Evolutionary conservation across 2,888 invertebrate species (phyloP), one percentile per base, ranked within the genome.

Genomic region (Microctonus hyperodae): DNA sequence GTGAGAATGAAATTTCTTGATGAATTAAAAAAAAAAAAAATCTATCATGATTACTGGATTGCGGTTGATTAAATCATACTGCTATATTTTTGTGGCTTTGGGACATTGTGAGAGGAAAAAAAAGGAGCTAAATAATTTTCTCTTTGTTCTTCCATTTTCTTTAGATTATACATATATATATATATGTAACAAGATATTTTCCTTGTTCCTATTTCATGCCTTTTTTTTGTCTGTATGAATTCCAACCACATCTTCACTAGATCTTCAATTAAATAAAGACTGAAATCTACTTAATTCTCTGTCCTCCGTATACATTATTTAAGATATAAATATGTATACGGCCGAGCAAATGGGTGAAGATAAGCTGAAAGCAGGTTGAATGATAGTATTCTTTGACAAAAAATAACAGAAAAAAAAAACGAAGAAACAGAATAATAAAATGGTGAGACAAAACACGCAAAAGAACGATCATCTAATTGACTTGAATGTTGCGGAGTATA

Each of bases 281-380:
- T 51, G 33, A 58, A 28, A 64, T 64, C 64, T 64, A 25, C 51
- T 35, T 58, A 64, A 64, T 64, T 64, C 58, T 58, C 37, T 58
- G 33, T 28, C 37, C 50, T 55, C 22, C 37, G 28, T 63, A 48
- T 22, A 57, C 50, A 50, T 48, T 40, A 51, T 50, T 37, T 53
- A 20, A 13, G 44, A 16, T 55, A 31, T 20, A 44, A 23, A 57
- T 33, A 50, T 28, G 33, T 44, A 57, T 35, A 48, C 20, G 37
- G 44, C 22, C 37, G 13, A 25, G 53, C 31, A 60, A 60, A 31
- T 23, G 16, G 37, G 35, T 31, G 37, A 33, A 55, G 60, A 60
- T 65, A 60, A 28, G 35, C 23, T 50, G 28, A 53, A 16, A 22
- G 51, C 13, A 37, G 25, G 28, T n/a, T n/a, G n/a, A 37, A 37